A percentile compares a stretch with the other conserved stretches of the same genome.
Evolutionary conservation across 1,140 invertebrate genomes (phyloP).

Genomic region (Neuroterus valhalla): DNA sequence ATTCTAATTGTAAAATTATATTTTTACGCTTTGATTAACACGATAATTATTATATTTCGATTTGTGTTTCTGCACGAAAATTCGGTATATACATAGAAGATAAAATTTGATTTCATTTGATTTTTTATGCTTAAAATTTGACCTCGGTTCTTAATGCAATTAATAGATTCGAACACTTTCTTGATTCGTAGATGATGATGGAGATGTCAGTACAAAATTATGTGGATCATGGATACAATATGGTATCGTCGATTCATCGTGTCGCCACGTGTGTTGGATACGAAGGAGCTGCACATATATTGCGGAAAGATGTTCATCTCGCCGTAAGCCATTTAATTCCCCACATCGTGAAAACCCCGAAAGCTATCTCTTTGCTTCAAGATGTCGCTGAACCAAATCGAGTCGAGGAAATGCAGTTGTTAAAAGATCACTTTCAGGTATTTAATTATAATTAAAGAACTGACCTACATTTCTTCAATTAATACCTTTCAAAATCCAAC

Average conservation of each 20-base stretch:
- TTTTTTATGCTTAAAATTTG: too few relatives aligned
- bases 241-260: conserved; percentile 73
- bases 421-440: conserved; percentile 59
- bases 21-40: too few relatives aligned
- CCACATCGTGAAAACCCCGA: conserved; percentile 74
- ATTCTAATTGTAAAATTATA: too few relatives aligned
- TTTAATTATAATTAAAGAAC: conserved; percentile 10
- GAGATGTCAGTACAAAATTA: conserved; percentile 78
- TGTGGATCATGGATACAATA: conserved; percentile 70
- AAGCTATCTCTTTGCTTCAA: conserved; percentile 74
- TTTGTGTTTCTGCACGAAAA: too few relatives aligned
- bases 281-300: conserved; percentile 76
- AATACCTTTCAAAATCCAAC: not conserved
- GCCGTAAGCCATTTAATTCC: conserved; percentile 79
- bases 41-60: too few relatives aligned
- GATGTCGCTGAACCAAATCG: not conserved
- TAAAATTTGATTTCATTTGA: too few relatives aligned
- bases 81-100: too few relatives aligned
- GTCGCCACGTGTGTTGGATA: conserved; percentile 78
- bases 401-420: conserved; percentile 43
- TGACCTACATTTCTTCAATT: not conserved
- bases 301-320: conserved; percentile 77
- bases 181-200: conserved; percentile 71
- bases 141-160: too few relatives aligned
- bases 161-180: conserved; percentile 35